Base-by-base conservation (phyloP, 2,888 invertebrate species). In the Tetragonula carbonaria region DNA sequence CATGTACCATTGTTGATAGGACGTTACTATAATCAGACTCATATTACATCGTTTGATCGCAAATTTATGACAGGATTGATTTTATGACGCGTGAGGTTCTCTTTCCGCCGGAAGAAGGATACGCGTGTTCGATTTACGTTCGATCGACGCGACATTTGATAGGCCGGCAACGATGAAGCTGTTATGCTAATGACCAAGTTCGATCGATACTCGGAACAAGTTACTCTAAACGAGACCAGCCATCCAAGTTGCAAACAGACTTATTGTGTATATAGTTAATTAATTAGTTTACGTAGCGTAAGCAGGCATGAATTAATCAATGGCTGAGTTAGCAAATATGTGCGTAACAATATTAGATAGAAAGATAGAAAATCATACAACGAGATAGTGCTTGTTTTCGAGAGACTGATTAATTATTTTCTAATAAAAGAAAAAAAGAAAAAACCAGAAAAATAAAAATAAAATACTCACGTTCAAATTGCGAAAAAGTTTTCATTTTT, bases 241-340 rank as follows among this genome's bases (percentile, higher is more conserved):
- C 28, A 55, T 55, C 68, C 74, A 78, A 67, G 71, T 82, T 50
- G 73, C 62, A 62, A 80, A 80, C 82, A 85, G 78, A 83, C 87
- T 88, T 86, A 88, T 86, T 85, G 81, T 67, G 81, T 76, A 73
- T 78, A 71, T 80, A 87, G 86, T 87, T 89, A 86, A 88, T 84
- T 88, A 82, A 87, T 84, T 88, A 84, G 86, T 80, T 80, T 74
- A 66, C 11, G 53, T 66, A 28, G 62, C 28, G 78, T 53, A 74
- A 74, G 71, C 75, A 78, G 74, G 76, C 82, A 73, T 63, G 73
- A 78, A 53, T 81, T 87, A 87, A 85, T 87, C 87, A 88, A 84
- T 79, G 80, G n/a, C 63, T 18, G 55, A 23, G 74, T 71, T 74
- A 73, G 81, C 68, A 83, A 82, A 86, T 73, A 62, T 4, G 16